Evolutionary conservation across 2,888 invertebrate genomes (phyloP), one percentile per base, ranked within the genome.

Genomic region (Hanleya hanleyi): DNA sequence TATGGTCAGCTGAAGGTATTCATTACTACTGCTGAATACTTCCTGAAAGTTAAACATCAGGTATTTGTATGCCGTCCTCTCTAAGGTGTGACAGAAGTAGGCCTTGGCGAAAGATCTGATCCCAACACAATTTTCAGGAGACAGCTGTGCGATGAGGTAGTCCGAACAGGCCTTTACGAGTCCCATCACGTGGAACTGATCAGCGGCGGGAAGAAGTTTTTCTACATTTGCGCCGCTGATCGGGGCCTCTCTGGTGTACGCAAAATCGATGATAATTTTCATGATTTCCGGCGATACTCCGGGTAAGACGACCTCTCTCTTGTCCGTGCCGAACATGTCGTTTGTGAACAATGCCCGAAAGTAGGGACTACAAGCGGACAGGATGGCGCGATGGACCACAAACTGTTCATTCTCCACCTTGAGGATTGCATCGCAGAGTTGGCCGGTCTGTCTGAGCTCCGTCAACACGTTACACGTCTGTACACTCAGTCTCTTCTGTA

Each of bases 281-380:
- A 97, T 94, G 87, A 95, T 94, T 79, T 94, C 94, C 5, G 94
- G 93, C 69, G 93, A 93, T 38, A 97, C 94, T 67, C 95, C 96
- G 2, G 95, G 94, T 32, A 83, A 81, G 3, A 78, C 71, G 0
- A 83, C 78, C 51, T 84, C 86, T 37, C 81, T 76, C 26, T 81
- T 74, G 66, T 84, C 83, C 0, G 83, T 83, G 64, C 83, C 82
- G 62, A 83, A 84, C 80, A 96, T 91, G 18, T 94, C 93, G 76
- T 96, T 96, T 68, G 96, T 96, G 90, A 96, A 96, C 38, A 96
- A 91, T 61, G 96, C 94, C 90, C 96, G 95, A 92, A 97, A 97
- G 92, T 97, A 97, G 50, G 95, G 94, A 88, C 97, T 97, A 92
- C 96, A 96, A 71, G 96, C 95, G 0, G 89, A 88, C 84, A 90